Evolutionary conservation across 2,113 vertebrate genomes (phyloP), one percentile per base, ranked within the genome.

Genomic region (Psittacula cyanocephala): DNA sequence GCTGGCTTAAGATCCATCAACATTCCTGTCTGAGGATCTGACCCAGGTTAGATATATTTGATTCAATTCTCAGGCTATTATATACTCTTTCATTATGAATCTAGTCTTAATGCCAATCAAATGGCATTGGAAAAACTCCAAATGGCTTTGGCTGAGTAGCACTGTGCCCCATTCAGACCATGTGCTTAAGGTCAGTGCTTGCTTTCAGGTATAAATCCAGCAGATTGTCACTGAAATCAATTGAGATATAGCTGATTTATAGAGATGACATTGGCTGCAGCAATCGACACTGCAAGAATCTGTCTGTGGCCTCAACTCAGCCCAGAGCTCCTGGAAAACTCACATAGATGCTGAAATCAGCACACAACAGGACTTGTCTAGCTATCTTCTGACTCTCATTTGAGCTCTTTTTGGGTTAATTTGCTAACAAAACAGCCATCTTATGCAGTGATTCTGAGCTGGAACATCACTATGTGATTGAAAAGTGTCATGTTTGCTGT

Each of bases 151-250:
- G 37, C 50, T 77, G 69, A 75, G 77, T 22, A 65, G 77, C 22
- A 62, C 75, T 74, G 50, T 47, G 63, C 37, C 63, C 65, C 5
- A 1, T 63, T 93, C 75, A 86, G 81, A 88, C 59, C 53, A 46
- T 50, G 46, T 59, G 46, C 50, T 70, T 91, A 93, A 88, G 85
- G 85, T 77, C 93, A 86, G 82, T 67, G 86, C 74, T 91, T 86
- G 67, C 59, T 96, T 60, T 86, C 76, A 83, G 79, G 71, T 93
- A 89, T 95, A 93, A 96, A 96, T 93, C 88, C 64, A 71, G 44
- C 7, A 35, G 60, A 67, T 57, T 39, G 55, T n/a, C 76, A 71
- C 52, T 67, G 76, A 84, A 93, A 88, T 89, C 78, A 85, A 35
- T 82, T 37, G 52, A 92, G 77, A 49, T 71, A 68, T 2, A 74